phyloP scores from a whole-genome alignment of 2,888 invertebrate genomes.

The Diarsia rubi region DNA sequence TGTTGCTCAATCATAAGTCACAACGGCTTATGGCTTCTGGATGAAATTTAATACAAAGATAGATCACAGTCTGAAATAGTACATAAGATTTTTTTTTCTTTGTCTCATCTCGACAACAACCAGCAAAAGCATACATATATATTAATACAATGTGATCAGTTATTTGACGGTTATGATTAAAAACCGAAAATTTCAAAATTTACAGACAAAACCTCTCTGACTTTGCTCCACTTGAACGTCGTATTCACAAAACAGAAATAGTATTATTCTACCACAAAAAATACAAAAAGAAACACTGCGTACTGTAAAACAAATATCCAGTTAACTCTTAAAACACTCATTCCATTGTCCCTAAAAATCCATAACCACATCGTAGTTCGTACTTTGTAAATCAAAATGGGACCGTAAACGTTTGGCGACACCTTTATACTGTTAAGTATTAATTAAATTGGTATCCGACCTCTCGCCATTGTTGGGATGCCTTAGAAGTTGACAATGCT shows the following conservation, averaged over 20 bases:
- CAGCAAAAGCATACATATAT: too few species aligned
- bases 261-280: not conserved
- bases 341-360: slow-evolving; percentile 43
- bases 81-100: too few species aligned
- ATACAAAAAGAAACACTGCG: not conserved
- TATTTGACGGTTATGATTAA: not conserved
- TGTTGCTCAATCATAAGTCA: too few species aligned
- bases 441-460: slow-evolving; percentile 62
- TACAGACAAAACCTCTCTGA: not conserved
- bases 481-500: slow-evolving; percentile 43
- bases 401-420: slow-evolving; percentile 30
- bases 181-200: not conserved
- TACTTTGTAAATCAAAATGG: slow-evolving; percentile 59
- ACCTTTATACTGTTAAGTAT: slow-evolving; percentile 55
- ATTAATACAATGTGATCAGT: not conserved
- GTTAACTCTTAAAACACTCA: slow-evolving; percentile 15
- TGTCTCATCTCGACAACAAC: too few species aligned
- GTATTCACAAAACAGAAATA: not conserved
- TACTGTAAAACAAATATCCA: slow-evolving; percentile 25
- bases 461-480: slow-evolving; percentile 39
- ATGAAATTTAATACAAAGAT: too few species aligned
- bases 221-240: not conserved
- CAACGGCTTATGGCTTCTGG: too few species aligned
- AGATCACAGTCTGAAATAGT: too few species aligned
- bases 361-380: slow-evolving; percentile 42